Percentiles rank a stretch among this genome's conserved stretches.
Conservation (phyloP, 1,140 invertebrate species). For the Caerostris darwini region DNA sequence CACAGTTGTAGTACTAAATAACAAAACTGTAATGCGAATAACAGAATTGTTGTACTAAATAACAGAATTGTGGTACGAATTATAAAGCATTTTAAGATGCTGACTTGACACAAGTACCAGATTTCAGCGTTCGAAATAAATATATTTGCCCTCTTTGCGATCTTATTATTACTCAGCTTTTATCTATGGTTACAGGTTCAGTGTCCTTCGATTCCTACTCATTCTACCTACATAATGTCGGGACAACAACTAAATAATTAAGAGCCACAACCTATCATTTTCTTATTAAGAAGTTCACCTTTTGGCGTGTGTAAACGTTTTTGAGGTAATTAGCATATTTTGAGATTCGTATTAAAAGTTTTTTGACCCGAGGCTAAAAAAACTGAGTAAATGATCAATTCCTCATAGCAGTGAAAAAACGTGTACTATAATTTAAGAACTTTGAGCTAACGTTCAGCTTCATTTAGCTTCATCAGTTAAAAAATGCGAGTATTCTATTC, state of each 20-base stretch:
- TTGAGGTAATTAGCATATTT: neutral
- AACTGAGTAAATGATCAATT: neutral
- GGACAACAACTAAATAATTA: neutral
- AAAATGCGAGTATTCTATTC: no score
- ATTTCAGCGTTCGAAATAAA: no score
- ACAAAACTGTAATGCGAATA: no score
- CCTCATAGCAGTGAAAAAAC: neutral
- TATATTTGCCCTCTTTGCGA: neutral
- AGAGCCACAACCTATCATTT: constrained; percentile 19
- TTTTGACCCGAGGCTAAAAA: neutral
- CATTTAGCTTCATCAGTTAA: no score
- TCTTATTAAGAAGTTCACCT: neutral
- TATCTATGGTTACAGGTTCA: neutral
- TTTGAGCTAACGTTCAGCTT: no score
- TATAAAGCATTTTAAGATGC: no score
- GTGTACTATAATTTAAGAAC: no score
- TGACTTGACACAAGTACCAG: no score
- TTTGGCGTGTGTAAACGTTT: neutral
- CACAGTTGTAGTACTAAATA: no score
- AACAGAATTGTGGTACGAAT: no score
- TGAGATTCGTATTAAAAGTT: neutral
- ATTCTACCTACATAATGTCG: neutral
- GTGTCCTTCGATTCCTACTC: constrained; percentile 1
- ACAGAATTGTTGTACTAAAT: no score
- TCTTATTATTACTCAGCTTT: neutral